phyloP scores from a whole-genome alignment of 2,888 invertebrate species.

The Frankliniella intonsa region DNA sequence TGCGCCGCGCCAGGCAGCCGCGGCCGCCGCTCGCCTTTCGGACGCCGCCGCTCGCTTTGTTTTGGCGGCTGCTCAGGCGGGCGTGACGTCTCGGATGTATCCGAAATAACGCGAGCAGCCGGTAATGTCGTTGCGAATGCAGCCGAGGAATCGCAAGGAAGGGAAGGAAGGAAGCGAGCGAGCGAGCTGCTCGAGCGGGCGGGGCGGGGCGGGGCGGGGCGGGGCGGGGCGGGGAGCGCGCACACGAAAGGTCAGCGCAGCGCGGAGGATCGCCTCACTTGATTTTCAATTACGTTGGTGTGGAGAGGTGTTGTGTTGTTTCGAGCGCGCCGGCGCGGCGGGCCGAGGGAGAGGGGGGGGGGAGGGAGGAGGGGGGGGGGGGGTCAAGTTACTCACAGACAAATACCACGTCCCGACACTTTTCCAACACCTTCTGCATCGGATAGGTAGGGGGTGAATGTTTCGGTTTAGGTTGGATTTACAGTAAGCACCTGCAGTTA shows the following conservation, averaged over 20 bases:
- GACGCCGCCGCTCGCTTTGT: slow-evolving; percentile 1
- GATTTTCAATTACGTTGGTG: slow-evolving; percentile 22
- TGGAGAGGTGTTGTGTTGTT: too few relatives aligned
- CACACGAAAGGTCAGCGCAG: slow-evolving; percentile 14
- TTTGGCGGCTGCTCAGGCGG: slow-evolving; percentile 11
- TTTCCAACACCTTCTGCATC: not conserved
- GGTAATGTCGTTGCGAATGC: not conserved
- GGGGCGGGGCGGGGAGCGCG: not conserved
- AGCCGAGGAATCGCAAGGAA: not conserved
- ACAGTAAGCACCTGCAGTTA: not conserved
- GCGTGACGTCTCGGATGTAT: not conserved
- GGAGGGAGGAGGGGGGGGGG: not conserved
- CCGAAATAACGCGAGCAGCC: too few relatives aligned
- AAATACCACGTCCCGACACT: not conserved
- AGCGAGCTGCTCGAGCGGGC: not conserved
- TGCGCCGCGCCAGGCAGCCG: not conserved
- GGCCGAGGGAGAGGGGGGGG: not conserved
- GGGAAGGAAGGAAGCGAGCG: slow-evolving; percentile 3
- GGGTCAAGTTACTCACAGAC: not conserved
- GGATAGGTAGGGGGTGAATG: not conserved
- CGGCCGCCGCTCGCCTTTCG: not conserved
- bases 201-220: not conserved
- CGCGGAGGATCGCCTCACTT: not conserved
- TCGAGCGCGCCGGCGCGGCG: too few relatives aligned
- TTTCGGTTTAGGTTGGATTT: not conserved